Base-by-base conservation (phyloP, 2,797 vertebrate species). In the Pogonophryne albipinna region DNA sequence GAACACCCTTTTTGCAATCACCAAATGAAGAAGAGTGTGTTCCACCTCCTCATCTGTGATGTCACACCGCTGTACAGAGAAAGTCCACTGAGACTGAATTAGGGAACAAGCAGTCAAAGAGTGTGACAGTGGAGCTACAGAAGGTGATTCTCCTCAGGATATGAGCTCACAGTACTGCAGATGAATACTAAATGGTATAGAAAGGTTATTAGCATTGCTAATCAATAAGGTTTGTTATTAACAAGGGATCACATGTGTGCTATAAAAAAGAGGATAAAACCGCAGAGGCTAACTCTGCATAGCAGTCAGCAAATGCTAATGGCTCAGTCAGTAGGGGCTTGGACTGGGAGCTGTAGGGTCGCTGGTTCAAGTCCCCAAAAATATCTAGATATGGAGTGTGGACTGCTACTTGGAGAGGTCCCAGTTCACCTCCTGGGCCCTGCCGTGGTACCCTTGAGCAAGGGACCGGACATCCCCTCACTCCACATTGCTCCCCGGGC, bases 31-130 rank as follows among this genome's bases (percentile, higher is more conserved):
- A 71, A 17, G 34, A 34, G 6, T 10, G 14, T 3, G n/a, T 23
- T 78, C 67, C 27, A 19, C 52, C 49, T n/a, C 17, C 42, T 76
- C 72, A 15, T 50, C 74, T 55, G 60, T 66, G 66, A 71, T 38
- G 50, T 66, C 59, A 72, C 51, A 11, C 10, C 9, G 16, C 71
- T 31, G 47, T 6, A 41, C 60, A 31, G 34, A 8, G 45, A 56
- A 34, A 47, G 51, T 23, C 70, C 70, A 3, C 57, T 34, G 71
- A 55, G 64, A 58, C 31, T 4, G 20, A 16, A 15, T 27, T 12
- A 70, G 44, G 27, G 45, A 73, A 64, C 53, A 42, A 1, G 42
- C 10, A 46, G 84, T 20, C 6, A 65, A 51, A 14, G 59, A 59
- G 52, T 7, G 64, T 20, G 59, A 68, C 49, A n/a, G 20, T n/a